Conservation (phyloP, 2,797 vertebrate species). For the Psittacula derbiana region DNA sequence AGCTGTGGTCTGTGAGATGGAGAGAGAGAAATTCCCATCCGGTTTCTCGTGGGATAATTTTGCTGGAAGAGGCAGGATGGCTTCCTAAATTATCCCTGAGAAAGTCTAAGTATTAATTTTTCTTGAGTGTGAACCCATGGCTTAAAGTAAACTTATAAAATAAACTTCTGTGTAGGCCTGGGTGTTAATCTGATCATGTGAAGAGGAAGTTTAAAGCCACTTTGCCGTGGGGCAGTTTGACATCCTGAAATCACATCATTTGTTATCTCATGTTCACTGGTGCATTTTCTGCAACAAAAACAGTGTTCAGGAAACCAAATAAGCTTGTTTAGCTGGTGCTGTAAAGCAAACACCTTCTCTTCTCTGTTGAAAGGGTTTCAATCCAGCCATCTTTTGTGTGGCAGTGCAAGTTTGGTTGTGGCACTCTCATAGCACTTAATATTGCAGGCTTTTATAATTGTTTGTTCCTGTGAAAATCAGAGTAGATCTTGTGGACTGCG, state of each 20-base stretch:
- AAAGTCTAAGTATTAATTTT: background rate
- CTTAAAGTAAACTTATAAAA: background rate
- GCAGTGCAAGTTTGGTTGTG: background rate
- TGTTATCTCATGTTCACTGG: background rate
- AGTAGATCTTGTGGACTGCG: background rate
- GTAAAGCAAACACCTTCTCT: background rate
- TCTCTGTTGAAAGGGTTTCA: background rate
- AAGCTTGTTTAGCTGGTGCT: background rate
- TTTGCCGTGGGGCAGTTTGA: background rate
- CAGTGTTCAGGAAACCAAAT: conserved; percentile 12
- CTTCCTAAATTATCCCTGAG: background rate
- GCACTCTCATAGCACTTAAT: background rate
- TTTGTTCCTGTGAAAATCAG: background rate
- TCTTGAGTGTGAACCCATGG: accelerated
- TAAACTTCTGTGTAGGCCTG: background rate
- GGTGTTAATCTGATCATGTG: background rate
- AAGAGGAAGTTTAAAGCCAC: conserved; percentile 8
- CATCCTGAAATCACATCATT: conserved; percentile 14
- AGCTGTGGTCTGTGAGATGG: conserved; percentile 10
- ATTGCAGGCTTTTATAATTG: background rate
- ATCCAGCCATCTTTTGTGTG: background rate
- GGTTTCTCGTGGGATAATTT: conserved; percentile 34
- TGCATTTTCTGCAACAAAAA: conserved; percentile 24
- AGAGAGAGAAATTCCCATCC: background rate
- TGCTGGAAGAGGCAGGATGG: background rate